These are phyloP conservation scores for Myiozetetes cayanensis DNA, from an alignment of 2,113 vertebrate genomes.

Conservation along the genomic window DNA sequence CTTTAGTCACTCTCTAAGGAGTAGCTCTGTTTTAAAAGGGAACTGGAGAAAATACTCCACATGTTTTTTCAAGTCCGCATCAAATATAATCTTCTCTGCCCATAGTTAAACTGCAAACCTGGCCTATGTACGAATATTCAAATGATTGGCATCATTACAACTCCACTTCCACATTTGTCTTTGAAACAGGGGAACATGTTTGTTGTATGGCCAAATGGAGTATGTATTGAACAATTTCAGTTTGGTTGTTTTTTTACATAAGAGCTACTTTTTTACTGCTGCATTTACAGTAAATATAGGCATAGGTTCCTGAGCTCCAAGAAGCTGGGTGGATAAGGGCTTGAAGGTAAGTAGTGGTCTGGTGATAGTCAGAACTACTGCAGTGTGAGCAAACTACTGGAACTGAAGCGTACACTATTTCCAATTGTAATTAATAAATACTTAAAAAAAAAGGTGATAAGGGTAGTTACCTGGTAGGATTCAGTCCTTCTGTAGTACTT, in stretches of 20 bases:
- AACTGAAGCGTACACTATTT: neutral
- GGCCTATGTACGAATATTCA: neutral
- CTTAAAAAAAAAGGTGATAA: neutral
- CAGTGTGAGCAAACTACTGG: neutral
- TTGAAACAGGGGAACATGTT: neutral
- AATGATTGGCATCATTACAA: neutral
- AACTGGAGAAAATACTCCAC: neutral
- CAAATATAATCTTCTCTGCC: neutral
- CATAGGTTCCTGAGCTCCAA: neutral
- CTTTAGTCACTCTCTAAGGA: neutral
- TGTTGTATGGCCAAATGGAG: neutral
- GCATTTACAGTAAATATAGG: neutral
- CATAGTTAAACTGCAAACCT: neutral
- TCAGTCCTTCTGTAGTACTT: neutral
- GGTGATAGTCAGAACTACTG: neutral
- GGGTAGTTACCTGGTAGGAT: neutral
- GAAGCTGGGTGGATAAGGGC: neutral
- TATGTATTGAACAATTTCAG: neutral
- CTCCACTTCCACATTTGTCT: neutral
- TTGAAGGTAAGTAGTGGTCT: neutral
- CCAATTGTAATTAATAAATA: neutral
- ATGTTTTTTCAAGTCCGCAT: neutral
- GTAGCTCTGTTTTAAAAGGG: neutral
- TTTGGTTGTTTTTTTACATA: neutral
- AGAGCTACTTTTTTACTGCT: neutral